These are phyloP conservation scores for Raja brachyura DNA, from an alignment of 2,113 vertebrate genomes.

Conservation along the genomic window DNA sequence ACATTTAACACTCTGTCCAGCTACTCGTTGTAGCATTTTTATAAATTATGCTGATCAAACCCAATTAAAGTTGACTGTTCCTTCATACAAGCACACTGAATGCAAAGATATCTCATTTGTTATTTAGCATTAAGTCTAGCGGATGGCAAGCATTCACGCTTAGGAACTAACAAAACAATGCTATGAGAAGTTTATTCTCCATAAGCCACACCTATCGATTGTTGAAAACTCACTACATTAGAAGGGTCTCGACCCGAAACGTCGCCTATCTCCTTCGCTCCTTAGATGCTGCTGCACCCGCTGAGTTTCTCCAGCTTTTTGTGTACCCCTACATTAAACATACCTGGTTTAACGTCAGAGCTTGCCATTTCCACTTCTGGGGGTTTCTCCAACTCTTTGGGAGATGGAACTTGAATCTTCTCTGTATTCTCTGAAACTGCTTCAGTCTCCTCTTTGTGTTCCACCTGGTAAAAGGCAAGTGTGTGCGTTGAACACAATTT, in stretches of 20 bases:
- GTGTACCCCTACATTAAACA: neutral
- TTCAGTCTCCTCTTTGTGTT: conserved; percentile 71
- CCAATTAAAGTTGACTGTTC: neutral
- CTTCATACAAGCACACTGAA: neutral
- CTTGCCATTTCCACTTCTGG: neutral
- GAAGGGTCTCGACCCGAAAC: too few species aligned
- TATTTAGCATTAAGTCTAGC: neutral
- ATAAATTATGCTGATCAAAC: neutral
- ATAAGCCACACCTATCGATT: too few species aligned
- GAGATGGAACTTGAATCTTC: conserved; percentile 53
- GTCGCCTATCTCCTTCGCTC: too few species aligned
- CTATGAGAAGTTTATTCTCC: neutral
- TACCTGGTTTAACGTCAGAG: conserved; percentile 5
- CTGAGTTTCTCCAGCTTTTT: too few species aligned
- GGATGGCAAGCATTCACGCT: neutral
- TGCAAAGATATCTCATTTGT: neutral
- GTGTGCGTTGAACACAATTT: neutral
- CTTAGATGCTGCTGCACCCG: too few species aligned
- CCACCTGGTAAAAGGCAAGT: conserved; percentile 57
- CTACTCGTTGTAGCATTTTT: neutral
- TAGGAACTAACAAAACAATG: neutral
- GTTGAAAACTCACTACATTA: neutral
- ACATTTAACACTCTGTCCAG: neutral
- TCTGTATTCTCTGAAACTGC: conserved; percentile 67
- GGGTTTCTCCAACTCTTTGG: neutral